These are phyloP conservation scores for Cyprinus carpio DNA, from an alignment of 2,113 vertebrate species.

Conservation along the genomic window DNA sequence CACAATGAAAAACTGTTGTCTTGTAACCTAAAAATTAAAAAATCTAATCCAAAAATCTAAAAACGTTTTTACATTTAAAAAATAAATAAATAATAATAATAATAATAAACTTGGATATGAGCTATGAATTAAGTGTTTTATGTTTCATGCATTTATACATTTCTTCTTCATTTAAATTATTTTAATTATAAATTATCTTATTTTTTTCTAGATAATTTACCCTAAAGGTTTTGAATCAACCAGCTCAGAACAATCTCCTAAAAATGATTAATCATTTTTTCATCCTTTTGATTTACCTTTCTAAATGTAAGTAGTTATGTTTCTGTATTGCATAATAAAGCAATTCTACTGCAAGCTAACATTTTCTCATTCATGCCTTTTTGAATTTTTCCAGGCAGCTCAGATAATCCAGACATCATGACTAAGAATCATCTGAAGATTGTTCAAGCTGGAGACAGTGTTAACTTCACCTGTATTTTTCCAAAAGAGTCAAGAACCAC, in stretches of 20 bases:
- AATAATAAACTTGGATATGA: too few species aligned
- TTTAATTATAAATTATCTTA: background rate
- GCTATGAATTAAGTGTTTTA: too few species aligned
- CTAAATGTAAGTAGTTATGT: background rate
- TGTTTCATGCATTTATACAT: too few species aligned
- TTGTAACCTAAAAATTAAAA: background rate
- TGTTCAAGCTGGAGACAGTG: too few species aligned
- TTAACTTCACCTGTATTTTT: too few species aligned
- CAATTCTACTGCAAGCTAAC: background rate
- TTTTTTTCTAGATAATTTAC: background rate
- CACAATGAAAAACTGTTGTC: background rate
- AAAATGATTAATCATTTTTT: background rate
- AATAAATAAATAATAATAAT: too few species aligned
- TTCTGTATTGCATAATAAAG: background rate
- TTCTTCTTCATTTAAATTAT: background rate
- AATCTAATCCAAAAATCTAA: background rate
- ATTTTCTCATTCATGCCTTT: background rate
- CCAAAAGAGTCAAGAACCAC: too few species aligned
- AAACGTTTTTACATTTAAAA: background rate
- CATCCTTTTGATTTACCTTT: background rate
- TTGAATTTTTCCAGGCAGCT: constrained; percentile 2
- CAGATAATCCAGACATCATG: background rate
- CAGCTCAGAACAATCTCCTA: background rate
- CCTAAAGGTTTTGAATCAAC: background rate
- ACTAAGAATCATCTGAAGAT: too few species aligned